Conservation (phyloP, 2,113 vertebrate species). For the Sinocyclocheilus maitianheensis region DNA sequence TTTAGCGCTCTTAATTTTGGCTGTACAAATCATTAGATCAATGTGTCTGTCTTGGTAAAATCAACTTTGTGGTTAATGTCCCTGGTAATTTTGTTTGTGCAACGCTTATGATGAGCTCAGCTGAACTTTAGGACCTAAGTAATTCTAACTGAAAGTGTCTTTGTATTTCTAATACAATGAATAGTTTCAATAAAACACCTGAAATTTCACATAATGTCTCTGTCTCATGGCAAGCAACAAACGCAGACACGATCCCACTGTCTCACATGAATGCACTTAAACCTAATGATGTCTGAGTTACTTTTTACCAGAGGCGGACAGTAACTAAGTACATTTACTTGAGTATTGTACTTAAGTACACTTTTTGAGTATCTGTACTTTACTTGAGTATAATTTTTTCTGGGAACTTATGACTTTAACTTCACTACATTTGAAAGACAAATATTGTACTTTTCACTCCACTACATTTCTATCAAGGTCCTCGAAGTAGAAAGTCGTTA, state of each 20-base stretch:
- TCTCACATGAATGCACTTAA: neutral
- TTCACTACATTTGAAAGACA: too few species aligned
- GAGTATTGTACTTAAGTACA: too few species aligned
- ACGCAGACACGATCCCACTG: neutral
- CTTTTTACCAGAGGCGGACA: too few species aligned
- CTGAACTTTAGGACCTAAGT: neutral
- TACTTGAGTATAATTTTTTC: too few species aligned
- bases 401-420: too few species aligned
- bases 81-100: conserved; percentile 8
- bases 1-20: neutral
- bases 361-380: too few species aligned
- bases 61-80: conserved; percentile 5
- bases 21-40: conserved; percentile 22
- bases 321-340: too few species aligned
- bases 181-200: conserved; percentile 14
- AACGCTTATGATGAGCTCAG: conserved; percentile 26
- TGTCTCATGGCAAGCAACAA: neutral
- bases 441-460: too few species aligned
- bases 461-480: too few species aligned
- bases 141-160: neutral
- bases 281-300: neutral
- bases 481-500: too few species aligned
- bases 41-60: conserved; percentile 6
- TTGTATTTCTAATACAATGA: neutral
- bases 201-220: neutral